Percentiles rank a stretch among this genome's conserved stretches.
Conservation (phyloP, 2,797 vertebrate species). For the Arremon brunneinucha region DNA sequence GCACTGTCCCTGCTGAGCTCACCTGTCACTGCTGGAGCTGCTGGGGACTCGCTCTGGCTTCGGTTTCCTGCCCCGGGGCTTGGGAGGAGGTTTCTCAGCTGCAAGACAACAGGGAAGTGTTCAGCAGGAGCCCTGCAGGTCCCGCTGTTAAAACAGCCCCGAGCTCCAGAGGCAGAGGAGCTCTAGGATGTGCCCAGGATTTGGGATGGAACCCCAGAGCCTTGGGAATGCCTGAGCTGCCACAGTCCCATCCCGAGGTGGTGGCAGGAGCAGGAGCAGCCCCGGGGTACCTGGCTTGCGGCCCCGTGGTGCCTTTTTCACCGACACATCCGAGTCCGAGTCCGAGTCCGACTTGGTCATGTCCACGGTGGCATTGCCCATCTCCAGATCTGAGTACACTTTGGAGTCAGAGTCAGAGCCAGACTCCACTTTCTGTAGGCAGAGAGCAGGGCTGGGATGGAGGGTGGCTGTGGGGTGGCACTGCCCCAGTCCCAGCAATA, state of each 20-base stretch:
- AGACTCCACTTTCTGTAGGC: conserved; percentile 78
- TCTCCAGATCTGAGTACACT: conserved; percentile 76
- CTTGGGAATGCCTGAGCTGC: neutral
- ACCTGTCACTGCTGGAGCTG: conserved; percentile 92
- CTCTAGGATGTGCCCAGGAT: neutral
- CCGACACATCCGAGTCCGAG: conserved; percentile 87
- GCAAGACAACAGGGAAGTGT: neutral
- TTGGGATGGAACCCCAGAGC: neutral
- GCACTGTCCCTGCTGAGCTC: neutral
- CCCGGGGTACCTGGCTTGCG: conserved; percentile 84
- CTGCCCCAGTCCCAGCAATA: neutral
- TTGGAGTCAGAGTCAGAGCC: conserved; percentile 86
- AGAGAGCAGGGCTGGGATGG: neutral
- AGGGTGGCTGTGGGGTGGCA: neutral
- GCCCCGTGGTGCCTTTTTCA: conserved; percentile 81
- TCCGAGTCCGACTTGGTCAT: conserved; percentile 80
- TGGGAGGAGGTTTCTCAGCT: conserved; percentile 86
- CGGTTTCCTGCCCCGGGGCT: conserved; percentile 86
- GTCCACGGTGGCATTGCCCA: neutral
- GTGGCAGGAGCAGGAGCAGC: neutral
- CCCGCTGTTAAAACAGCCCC: neutral
- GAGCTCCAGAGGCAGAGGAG: fast-evolving
- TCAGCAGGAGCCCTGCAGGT: neutral
- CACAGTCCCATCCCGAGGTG: fast-evolving
- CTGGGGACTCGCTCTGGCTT: conserved; percentile 83